Conservation (phyloP, 1,140 invertebrate species). For the Euura lappo region DNA sequence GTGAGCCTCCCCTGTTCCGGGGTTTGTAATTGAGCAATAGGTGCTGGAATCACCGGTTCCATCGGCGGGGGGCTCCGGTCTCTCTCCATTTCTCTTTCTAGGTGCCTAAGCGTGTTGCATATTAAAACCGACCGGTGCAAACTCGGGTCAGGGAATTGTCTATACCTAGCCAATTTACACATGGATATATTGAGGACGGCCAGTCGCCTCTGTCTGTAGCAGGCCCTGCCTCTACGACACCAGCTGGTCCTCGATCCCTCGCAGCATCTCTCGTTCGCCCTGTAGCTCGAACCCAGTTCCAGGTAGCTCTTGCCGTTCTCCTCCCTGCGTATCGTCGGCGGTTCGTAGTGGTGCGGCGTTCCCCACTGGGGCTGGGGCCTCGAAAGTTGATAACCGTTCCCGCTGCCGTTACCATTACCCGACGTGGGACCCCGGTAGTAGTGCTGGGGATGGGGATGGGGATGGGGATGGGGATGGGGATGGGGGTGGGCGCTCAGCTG, state of each 20-base stretch:
- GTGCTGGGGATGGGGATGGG: slow-evolving; percentile 27
- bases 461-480: slow-evolving; percentile 25
- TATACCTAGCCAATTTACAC: slow-evolving; percentile 87
- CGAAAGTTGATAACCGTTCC: slow-evolving; percentile 51
- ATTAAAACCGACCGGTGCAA: slow-evolving; percentile 92
- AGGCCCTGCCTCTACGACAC: slow-evolving; percentile 75
- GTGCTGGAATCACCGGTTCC: slow-evolving; percentile 50
- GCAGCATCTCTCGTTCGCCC: slow-evolving; percentile 71
- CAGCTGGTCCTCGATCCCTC: slow-evolving; percentile 77
- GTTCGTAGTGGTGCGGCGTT: slow-evolving; percentile 63
- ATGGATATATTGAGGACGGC: slow-evolving; percentile 92
- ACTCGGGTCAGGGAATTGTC: slow-evolving; percentile 87
- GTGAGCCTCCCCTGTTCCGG: slow-evolving; percentile 67
- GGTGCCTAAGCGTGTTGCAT: slow-evolving; percentile 89
- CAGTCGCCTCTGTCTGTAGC: slow-evolving; percentile 83
- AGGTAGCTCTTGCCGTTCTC: slow-evolving; percentile 91
- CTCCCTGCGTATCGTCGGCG: slow-evolving; percentile 84
- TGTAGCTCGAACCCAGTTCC: slow-evolving; percentile 75
- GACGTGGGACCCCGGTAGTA: slow-evolving; percentile 34
- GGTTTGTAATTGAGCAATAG: slow-evolving; percentile 56
- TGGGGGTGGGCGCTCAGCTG: slow-evolving; percentile 26
- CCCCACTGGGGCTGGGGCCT: slow-evolving; percentile 59
- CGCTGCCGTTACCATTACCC: slow-evolving; percentile 18
- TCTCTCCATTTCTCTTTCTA: slow-evolving; percentile 89
- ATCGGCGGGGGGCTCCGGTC: slow-evolving; percentile 65